Percentiles rank a stretch among this genome's conserved stretches.
phyloP scores from a whole-genome alignment of 2,113 vertebrate species.

The Anser cygnoides region DNA sequence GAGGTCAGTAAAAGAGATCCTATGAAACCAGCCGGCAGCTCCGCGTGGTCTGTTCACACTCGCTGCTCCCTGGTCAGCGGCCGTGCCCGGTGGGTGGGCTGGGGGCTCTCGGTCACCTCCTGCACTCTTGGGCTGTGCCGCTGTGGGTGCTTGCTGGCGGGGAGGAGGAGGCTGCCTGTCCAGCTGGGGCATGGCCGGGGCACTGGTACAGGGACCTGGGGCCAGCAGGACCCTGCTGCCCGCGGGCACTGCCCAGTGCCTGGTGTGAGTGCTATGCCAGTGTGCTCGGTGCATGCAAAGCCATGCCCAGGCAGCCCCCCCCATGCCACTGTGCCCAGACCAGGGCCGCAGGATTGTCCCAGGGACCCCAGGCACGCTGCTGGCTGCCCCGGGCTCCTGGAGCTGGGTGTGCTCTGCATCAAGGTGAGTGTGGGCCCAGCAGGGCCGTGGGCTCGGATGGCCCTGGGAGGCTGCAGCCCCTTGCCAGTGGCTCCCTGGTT shows the following conservation, averaged over 20 bases:
- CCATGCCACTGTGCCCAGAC: neutral
- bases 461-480: no score
- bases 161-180: no score
- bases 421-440: no score
- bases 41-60: constrained; percentile 10
- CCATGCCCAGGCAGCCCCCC: no score
- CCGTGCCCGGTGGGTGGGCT: neutral
- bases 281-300: no score
- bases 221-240: neutral
- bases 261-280: no score
- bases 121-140: rapidly evolving
- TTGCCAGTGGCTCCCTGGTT: rapidly evolving
- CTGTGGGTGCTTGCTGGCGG: rapidly evolving
- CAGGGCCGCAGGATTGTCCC: rapidly evolving
- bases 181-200: no score
- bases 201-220: no score
- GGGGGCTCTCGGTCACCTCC: neutral
- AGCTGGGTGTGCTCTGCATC: neutral
- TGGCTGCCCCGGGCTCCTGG: neutral
- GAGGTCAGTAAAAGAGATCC: constrained; percentile 61
- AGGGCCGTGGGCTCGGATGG: neutral
- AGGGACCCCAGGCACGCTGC: neutral
- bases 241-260: no score
- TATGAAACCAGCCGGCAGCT: constrained; percentile 5
- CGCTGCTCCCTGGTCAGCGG: rapidly evolving